phyloP scores from a whole-genome alignment of 2,113 vertebrate species.

The Pandion haliaetus region DNA sequence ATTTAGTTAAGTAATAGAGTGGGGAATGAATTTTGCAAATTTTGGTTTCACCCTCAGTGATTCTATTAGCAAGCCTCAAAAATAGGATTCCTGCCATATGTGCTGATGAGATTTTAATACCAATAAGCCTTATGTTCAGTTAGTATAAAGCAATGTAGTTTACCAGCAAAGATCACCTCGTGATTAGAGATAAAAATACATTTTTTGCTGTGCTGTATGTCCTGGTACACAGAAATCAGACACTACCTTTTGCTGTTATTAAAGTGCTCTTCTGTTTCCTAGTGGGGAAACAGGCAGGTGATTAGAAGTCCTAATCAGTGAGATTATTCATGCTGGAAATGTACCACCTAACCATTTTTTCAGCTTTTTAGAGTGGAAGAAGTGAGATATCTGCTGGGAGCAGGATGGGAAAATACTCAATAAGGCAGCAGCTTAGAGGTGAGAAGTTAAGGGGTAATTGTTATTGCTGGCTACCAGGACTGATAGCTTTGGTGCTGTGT shows the following conservation, averaged over 20 bases:
- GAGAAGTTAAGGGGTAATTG: background rate
- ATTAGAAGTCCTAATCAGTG: background rate
- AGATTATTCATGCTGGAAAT: background rate
- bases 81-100: background rate
- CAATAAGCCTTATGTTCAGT: background rate
- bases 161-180: background rate
- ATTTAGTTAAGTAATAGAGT: background rate
- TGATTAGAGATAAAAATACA: background rate
- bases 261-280: background rate
- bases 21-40: background rate
- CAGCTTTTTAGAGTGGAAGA: background rate
- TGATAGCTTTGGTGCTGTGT: background rate
- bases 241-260: background rate
- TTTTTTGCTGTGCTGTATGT: background rate
- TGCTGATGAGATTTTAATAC: background rate
- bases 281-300: background rate
- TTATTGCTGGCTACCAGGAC: background rate
- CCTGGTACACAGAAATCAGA: background rate
- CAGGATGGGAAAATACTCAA: background rate
- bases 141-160: background rate
- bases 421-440: background rate
- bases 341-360: background rate
- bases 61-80: background rate
- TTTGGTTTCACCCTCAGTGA: background rate
- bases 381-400: background rate